phyloP scores from a whole-genome alignment of 2,888 invertebrate genomes.

The Lissocephala sabroskyi region DNA sequence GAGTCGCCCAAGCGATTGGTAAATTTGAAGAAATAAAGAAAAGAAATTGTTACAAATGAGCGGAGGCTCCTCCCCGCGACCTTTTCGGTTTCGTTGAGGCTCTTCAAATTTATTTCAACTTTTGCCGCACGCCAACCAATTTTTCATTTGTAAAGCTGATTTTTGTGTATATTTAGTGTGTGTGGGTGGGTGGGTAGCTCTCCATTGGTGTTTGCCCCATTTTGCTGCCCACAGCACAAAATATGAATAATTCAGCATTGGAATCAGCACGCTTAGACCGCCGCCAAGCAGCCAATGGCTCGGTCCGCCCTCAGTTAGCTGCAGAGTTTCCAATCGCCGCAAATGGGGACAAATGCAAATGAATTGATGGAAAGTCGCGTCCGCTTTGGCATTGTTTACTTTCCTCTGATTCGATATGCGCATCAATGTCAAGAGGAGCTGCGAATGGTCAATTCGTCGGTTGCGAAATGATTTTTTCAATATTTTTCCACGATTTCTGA shows the following conservation, averaged over 20 bases:
- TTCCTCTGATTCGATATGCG: constrained; percentile 36
- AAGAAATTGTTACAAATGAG: constrained; percentile 65
- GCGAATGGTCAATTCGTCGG: background rate
- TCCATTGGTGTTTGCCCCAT: constrained; percentile 17
- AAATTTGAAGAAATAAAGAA: constrained; percentile 43
- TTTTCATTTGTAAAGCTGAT: constrained; percentile 59
- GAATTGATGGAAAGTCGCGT: constrained; percentile 50
- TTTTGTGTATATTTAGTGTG: too few species aligned
- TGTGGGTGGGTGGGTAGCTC: background rate
- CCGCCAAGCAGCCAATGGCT: too few species aligned
- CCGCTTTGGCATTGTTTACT: constrained; percentile 44
- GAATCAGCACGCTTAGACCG: constrained; percentile 18
- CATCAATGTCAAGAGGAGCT: constrained; percentile 37
- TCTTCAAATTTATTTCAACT: constrained; percentile 25
- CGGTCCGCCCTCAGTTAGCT: too few species aligned
- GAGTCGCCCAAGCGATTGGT: background rate
- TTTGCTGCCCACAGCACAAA: constrained; percentile 26
- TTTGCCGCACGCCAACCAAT: constrained; percentile 3
- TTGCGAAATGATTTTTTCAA: too few species aligned
- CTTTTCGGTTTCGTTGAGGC: constrained; percentile 27
- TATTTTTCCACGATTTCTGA: too few species aligned
- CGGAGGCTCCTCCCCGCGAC: constrained; percentile 26
- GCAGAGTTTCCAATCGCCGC: background rate
- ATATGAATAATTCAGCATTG: constrained; percentile 55
- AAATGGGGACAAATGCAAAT: constrained; percentile 47